These are phyloP conservation scores for Tetrao urogallus DNA, from an alignment of 2,113 vertebrate species.

Conservation along the genomic window DNA sequence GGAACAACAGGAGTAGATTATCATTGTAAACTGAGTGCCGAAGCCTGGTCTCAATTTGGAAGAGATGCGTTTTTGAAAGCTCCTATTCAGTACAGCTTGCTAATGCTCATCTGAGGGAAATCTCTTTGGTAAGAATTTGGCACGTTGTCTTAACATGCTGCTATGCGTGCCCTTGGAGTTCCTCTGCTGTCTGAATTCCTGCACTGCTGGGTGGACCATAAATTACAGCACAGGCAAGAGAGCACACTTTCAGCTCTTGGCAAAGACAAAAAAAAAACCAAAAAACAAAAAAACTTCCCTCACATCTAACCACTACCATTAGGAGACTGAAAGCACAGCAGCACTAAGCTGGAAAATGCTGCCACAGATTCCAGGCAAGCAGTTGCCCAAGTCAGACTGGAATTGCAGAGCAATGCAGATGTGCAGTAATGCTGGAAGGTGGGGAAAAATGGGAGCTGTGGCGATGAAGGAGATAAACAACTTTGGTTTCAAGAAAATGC, in stretches of 20 bases:
- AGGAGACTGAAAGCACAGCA: neutral
- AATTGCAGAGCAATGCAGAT: accelerated
- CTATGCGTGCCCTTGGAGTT: neutral
- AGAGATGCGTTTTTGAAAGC: neutral
- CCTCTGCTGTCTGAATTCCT: neutral
- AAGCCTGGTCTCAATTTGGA: neutral
- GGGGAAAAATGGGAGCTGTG: accelerated
- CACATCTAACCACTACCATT: neutral
- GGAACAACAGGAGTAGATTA: neutral
- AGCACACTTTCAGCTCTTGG: neutral
- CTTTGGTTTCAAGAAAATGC: neutral
- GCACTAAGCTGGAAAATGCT: neutral
- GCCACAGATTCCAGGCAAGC: neutral
- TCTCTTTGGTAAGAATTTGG: neutral
- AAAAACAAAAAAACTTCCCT: neutral
- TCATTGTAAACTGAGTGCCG: neutral
- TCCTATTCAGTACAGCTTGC: neutral
- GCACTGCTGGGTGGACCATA: neutral
- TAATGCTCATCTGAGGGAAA: neutral
- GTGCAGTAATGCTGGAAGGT: accelerated
- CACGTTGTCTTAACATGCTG: neutral
- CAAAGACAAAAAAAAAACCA: neutral
- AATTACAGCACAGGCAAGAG: neutral
- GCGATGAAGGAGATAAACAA: neutral
- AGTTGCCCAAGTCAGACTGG: neutral